Evolutionary conservation across 2,888 invertebrate species (phyloP), one percentile per base, ranked within the genome.

Genomic region (Julus scandinavius): DNA sequence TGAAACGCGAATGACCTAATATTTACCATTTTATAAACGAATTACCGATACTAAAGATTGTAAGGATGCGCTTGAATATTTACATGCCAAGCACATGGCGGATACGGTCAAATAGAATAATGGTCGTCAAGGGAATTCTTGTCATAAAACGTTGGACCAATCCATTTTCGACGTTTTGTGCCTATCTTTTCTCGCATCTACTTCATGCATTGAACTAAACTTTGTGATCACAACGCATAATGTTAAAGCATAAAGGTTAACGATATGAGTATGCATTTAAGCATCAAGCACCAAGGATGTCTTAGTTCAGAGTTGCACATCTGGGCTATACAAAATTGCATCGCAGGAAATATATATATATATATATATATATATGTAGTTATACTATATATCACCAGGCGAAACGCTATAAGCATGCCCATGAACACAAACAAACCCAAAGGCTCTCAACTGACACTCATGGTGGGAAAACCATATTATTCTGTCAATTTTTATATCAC

Each of bases 111-210:
- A 80, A 80, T 11, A 38, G 38, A 29, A 7, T 9, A 13, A 80
- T 80, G 11, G 80, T 13, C 80, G 80, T 80, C 80, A 13, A 20
- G 80, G 80, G 80, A 13, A 29, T 80, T 1, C 80, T 29, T 29
- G 6, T 80, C 80, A 80, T 80, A 80, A 80, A 80, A 38, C 38
- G 80, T 20, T n/a, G 72, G 72, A 7, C 29, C 72, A 72, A 80
- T 80, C 38, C 80, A 4, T 80, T 29, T 80, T 13, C 72, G 17
- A 29, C 72, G 9, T 72, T 29, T 29, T 6, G n/a, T n/a, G n/a
- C 63, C 38, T 80, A 38, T 20, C 13, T 38, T 11, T 80, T 38
- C 29, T 80, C 80, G 29, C 2, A 38, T 38, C 4, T 29, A 13
- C 80, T 38, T 38, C 80, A 80, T 80, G 38, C 38, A 2, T 5